Evolutionary conservation across 1,140 invertebrate species (phyloP).

Genomic region (Dryas iulia): DNA sequence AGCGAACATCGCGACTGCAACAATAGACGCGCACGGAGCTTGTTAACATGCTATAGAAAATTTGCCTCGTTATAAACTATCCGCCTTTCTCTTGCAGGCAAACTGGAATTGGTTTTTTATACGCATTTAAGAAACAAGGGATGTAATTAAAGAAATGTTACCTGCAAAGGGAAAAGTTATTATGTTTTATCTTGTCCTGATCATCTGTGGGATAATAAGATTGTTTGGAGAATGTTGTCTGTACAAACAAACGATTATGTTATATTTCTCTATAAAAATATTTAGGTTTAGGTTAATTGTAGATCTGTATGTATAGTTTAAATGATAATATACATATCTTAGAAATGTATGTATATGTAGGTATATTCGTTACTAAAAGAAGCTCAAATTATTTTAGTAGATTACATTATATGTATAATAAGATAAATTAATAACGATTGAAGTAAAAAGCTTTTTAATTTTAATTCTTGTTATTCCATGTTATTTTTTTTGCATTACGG

Average conservation of each 20-base stretch:
- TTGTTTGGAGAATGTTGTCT: too few species aligned
- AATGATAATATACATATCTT: too few species aligned
- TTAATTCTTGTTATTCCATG: too few species aligned
- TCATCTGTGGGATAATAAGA: background rate
- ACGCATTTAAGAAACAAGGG: background rate
- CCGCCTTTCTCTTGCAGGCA: background rate
- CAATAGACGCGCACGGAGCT: constrained; percentile 34
- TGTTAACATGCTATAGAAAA: constrained; percentile 12
- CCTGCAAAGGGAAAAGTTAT: background rate
- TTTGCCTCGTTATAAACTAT: constrained; percentile 10
- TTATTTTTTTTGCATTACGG: too few species aligned
- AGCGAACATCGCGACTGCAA: constrained; percentile 40
- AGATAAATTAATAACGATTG: too few species aligned
- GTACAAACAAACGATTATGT: background rate
- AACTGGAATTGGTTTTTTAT: background rate
- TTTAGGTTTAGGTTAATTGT: too few species aligned
- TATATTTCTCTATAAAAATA: background rate
- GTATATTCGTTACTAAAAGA: too few species aligned
- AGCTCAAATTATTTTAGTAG: too few species aligned
- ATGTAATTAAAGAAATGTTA: background rate
- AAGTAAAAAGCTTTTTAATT: too few species aligned
- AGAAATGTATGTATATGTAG: too few species aligned
- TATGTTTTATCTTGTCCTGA: background rate
- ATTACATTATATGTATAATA: too few species aligned
- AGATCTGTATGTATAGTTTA: too few species aligned